Base-by-base conservation (phyloP, 2,113 vertebrate species). In the Chionis minor region DNA sequence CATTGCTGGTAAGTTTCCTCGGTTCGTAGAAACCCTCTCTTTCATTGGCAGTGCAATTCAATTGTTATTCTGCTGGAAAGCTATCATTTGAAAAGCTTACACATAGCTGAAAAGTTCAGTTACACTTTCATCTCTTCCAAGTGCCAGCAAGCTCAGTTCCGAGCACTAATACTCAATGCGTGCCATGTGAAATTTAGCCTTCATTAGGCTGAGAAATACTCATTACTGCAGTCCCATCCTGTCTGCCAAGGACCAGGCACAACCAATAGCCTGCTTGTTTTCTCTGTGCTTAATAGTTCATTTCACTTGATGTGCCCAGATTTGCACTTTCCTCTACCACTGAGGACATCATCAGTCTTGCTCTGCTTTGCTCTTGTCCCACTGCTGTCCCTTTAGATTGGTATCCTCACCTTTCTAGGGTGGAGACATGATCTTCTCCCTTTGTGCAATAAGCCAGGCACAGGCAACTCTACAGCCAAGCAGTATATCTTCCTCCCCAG, bases 161-260 rank as follows among this genome's bases (percentile, higher is more conserved):
- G 32, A 75, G 24, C 33, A 44, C 28, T 49, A 49, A 38, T 33
- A 71, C 10, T 47, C 27, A 21, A 7, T 3, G n/a, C 0, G 2
- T 65, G 45, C 42, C 22, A 61, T 0, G 3, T 32, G 26, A 79
- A 83, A 75, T 17, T 21, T 18, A 70, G 14, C n/a, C 61, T 70
- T 58, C 5, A 0, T 65, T 58, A 38, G n/a, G 16, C 40, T 44
- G 12, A 81, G 45, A 55, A 59, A 38, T 47, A 54, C 12, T 55
- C 11, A 17, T 38, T 35, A 22, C 20, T 70, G 44, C 18, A 74
- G 51, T 44, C 33, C 22, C 38, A 28, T 38, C 33, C 38, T 54
- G 22, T 13, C 24, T 67, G 32, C 24, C 45, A 72, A 65, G 28
- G 32, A 84, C n/a, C 0, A 1, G 13, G 10, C 9, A 17, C 0